phyloP scores from a whole-genome alignment of 2,797 vertebrate genomes.

The Sparidentex hasta region DNA sequence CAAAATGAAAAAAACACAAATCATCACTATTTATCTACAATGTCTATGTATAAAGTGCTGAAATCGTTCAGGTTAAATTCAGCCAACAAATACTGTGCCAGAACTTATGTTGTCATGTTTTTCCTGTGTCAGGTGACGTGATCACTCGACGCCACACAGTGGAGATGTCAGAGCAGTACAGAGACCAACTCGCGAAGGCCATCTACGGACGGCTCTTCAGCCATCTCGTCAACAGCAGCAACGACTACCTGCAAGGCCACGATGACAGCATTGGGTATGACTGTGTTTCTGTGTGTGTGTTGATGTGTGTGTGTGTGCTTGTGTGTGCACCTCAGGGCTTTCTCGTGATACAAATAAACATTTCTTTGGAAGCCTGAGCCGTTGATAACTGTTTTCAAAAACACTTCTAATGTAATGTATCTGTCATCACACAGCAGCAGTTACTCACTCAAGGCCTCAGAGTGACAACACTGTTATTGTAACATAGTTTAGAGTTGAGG shows the following conservation, averaged over 20 bases:
- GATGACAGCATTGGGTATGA: slow-evolving; percentile 89
- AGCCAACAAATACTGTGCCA: background rate
- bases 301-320: slow-evolving; percentile 5
- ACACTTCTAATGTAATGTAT: slow-evolving; percentile 1
- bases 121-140: slow-evolving; percentile 87
- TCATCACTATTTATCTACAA: no score
- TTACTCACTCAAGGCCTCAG: slow-evolving; percentile 1
- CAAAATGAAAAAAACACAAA: no score
- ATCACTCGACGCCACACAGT: slow-evolving; percentile 89
- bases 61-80: no score
- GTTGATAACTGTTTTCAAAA: slow-evolving; percentile 44
- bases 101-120: background rate
- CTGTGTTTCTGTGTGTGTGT: slow-evolving; percentile 2
- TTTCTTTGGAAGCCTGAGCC: slow-evolving; percentile 5
- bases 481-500: slow-evolving; percentile 29
- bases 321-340: background rate
- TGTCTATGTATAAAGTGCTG: no score
- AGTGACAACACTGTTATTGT: slow-evolving; percentile 24
- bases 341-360: slow-evolving; percentile 3
- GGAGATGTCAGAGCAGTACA: slow-evolving; percentile 90
- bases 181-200: slow-evolving; percentile 93
- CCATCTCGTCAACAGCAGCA: slow-evolving; percentile 92
- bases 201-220: slow-evolving; percentile 94
- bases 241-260: slow-evolving; percentile 90
- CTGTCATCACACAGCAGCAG: slow-evolving; percentile 31